Conservation (phyloP, 23 tunicate genomes). For the Ascidia mentula region DNA sequence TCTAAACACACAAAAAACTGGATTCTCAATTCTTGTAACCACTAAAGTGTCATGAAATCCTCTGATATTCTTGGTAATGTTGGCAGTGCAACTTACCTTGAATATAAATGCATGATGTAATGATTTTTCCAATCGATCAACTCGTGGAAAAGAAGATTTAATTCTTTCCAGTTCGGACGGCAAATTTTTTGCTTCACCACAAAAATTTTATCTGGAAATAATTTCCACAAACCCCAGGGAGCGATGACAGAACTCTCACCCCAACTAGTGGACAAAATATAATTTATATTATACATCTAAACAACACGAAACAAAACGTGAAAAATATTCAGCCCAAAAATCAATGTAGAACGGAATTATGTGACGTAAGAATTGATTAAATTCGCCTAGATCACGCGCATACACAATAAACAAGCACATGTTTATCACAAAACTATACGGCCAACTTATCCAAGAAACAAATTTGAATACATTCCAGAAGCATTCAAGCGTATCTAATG, state of each 20-base stretch:
- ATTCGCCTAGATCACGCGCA: too few species aligned
- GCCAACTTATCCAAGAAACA: too few species aligned
- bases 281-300: neutral
- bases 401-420: too few species aligned
- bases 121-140: slow-evolving; percentile 59
- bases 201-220: neutral
- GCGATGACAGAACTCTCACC: slow-evolving; percentile 55
- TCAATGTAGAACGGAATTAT: too few species aligned
- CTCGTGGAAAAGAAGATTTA: neutral
- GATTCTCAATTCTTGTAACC: too few species aligned
- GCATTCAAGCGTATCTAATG: too few species aligned
- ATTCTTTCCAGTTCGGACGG: neutral
- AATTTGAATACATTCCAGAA: too few species aligned
- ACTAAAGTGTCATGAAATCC: neutral
- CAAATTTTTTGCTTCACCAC: neutral
- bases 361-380: too few species aligned
- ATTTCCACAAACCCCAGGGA: slow-evolving; percentile 46
- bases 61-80: too few species aligned
- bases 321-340: too few species aligned
- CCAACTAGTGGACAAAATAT: slow-evolving; percentile 36
- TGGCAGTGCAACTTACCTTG: slow-evolving; percentile 21
- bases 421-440: too few species aligned
- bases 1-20: too few species aligned
- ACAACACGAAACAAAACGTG: neutral
- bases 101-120: slow-evolving; percentile 64